Evolutionary conservation across 2,888 invertebrate species (phyloP).

Genomic region (Maniola hyperantus): DNA sequence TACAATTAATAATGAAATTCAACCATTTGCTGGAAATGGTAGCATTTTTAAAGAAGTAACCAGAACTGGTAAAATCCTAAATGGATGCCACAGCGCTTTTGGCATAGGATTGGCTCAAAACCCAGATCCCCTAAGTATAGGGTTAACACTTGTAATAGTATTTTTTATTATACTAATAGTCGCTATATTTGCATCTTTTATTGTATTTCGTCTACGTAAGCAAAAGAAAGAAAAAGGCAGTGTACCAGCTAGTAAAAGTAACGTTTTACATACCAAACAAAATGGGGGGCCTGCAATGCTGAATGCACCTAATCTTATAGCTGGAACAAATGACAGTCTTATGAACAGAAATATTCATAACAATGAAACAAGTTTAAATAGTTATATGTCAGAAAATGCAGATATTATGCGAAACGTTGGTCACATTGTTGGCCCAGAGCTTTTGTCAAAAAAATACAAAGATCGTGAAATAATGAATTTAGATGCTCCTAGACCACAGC

Average conservation of each 20-base stretch:
- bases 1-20: slow-evolving; percentile 93
- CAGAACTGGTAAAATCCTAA: slow-evolving; percentile 87
- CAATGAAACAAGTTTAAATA: slow-evolving; percentile 87
- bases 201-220: slow-evolving; percentile 94
- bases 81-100: slow-evolving; percentile 89
- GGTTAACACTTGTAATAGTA: slow-evolving; percentile 95
- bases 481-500: slow-evolving; percentile 89
- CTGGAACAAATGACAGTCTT: slow-evolving; percentile 86
- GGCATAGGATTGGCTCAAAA: slow-evolving; percentile 90
- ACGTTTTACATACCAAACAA: slow-evolving; percentile 90
- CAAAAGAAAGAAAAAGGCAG: slow-evolving; percentile 93
- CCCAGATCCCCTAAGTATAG: slow-evolving; percentile 94
- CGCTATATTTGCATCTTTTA: slow-evolving; percentile 94
- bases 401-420: slow-evolving; percentile 89
- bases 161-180: slow-evolving; percentile 95
- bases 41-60: slow-evolving; percentile 88
- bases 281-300: slow-evolving; percentile 88
- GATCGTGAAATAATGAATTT: slow-evolving; percentile 90
- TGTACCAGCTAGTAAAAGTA: slow-evolving; percentile 83
- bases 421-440: slow-evolving; percentile 92
- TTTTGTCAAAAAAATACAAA: slow-evolving; percentile 94
- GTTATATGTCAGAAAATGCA: slow-evolving; percentile 88
- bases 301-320: slow-evolving; percentile 86
- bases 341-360: slow-evolving; percentile 86
- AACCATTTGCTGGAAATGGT: slow-evolving; percentile 94